Percentiles rank a stretch among this genome's conserved stretches.
These are phyloP conservation scores for Dinothrombium tinctorium DNA, from an alignment of 1,140 invertebrate genomes.

Conservation along the genomic window DNA sequence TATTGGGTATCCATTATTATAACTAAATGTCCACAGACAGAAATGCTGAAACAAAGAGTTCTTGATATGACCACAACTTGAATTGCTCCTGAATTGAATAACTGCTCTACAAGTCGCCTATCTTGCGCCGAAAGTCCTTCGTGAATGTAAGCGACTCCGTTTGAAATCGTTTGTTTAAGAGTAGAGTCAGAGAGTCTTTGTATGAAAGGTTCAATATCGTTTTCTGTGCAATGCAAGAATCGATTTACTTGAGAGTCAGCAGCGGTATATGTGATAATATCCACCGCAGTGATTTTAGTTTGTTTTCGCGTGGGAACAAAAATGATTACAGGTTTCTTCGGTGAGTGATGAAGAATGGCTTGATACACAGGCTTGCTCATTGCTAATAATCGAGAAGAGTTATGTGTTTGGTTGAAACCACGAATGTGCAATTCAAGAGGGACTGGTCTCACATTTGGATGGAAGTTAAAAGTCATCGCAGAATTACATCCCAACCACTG, in stretches of 20 bases:
- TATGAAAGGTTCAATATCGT: conserved; percentile 61
- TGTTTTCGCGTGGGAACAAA: conserved; percentile 89
- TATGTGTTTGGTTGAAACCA: conserved; percentile 94
- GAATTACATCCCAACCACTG: conserved; percentile 88
- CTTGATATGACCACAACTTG: conserved; percentile 74
- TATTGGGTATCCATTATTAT: conserved; percentile 93
- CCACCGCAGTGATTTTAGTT: conserved; percentile 75
- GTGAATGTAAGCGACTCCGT: conserved; percentile 91
- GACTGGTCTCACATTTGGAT: conserved; percentile 83
- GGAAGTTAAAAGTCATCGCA: conserved; percentile 89
- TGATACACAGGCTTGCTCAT: conserved; percentile 97
- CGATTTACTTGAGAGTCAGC: conserved; percentile 56
- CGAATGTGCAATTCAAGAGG: conserved; percentile 84
- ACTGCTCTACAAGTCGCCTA: conserved; percentile 61
- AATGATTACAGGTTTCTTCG: conserved; percentile 71
- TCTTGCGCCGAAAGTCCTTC: conserved; percentile 68
- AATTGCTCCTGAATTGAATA: conserved; percentile 77
- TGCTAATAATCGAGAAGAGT: conserved; percentile 72
- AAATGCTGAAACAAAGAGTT: conserved; percentile 74
- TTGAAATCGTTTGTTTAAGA: conserved; percentile 48
- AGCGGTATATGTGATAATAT: conserved; percentile 73
- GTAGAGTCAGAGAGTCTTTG: conserved; percentile 46
- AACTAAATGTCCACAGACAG: conserved; percentile 66
- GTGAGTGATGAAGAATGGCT: conserved; percentile 61
- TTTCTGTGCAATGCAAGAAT: conserved; percentile 61